Evolutionary conservation across 1,140 invertebrate genomes (phyloP).

Genomic region (Caenorhabditis tropicalis): DNA sequence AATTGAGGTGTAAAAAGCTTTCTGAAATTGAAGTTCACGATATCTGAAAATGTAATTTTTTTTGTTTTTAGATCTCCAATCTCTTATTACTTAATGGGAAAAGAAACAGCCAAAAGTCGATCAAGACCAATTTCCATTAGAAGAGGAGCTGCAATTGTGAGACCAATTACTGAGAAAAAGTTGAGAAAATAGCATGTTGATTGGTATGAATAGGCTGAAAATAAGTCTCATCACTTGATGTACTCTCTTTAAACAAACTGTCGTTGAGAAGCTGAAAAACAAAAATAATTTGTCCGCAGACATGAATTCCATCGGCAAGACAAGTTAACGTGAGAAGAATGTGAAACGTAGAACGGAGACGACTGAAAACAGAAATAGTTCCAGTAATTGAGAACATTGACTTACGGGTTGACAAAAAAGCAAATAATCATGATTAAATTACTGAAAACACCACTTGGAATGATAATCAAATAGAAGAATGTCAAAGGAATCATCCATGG

Average conservation of each 20-base stretch:
- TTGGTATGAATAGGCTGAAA: slow-evolving; percentile 20
- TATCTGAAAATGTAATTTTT: not conserved
- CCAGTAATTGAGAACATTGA: not conserved
- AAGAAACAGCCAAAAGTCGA: not conserved
- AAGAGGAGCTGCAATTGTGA: slow-evolving; percentile 4
- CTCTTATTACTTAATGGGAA: not conserved
- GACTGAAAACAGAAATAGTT: not conserved
- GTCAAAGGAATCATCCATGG: slow-evolving; percentile 23
- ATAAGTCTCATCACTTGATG: not conserved
- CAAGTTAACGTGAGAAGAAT: slow-evolving; percentile 36
- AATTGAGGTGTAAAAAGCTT: not conserved
- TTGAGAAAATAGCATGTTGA: slow-evolving; percentile 15
- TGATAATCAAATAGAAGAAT: slow-evolving; percentile 20
- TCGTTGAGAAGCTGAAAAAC: slow-evolving; percentile 1
- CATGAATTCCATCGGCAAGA: slow-evolving; percentile 42
- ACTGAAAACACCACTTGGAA: slow-evolving; percentile 3
- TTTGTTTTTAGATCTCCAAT: not conserved
- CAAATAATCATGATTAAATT: not conserved
- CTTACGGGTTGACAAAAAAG: slow-evolving; percentile 20
- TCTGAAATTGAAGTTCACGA: slow-evolving; percentile 7
- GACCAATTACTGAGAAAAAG: slow-evolving; percentile 7
- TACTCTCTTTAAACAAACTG: not conserved
- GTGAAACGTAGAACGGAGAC: slow-evolving; percentile 45
- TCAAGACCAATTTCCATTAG: slow-evolving; percentile 23
- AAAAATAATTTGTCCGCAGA: slow-evolving; percentile 39